These are phyloP conservation scores for Picathartes gymnocephalus DNA, from an alignment of 2,113 vertebrate species.

Conservation along the genomic window DNA sequence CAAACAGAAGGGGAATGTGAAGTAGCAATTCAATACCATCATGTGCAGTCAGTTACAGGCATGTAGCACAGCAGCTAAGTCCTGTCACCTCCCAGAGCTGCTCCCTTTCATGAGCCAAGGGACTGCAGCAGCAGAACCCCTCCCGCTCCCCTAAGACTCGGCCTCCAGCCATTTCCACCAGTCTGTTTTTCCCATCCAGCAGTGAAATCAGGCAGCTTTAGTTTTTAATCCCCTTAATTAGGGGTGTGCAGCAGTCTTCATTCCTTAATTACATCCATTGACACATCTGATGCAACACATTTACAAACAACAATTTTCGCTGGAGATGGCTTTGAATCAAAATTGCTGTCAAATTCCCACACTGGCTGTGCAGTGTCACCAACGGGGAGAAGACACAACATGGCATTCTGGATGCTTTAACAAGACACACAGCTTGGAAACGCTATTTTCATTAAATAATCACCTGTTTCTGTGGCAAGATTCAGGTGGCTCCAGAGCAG, in stretches of 20 bases:
- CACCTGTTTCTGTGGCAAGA: neutral
- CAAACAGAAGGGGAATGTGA: neutral
- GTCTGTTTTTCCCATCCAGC: neutral
- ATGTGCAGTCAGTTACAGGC: neutral
- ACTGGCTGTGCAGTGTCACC: neutral
- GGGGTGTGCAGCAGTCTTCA: constrained; percentile 16
- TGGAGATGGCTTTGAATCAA: constrained; percentile 11
- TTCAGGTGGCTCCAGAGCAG: neutral
- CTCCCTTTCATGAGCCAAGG: rapidly evolving
- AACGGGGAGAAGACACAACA: neutral
- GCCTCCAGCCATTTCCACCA: neutral
- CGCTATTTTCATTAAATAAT: neutral
- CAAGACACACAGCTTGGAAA: neutral
- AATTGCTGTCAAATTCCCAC: neutral
- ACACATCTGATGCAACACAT: constrained; percentile 38
- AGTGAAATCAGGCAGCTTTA: constrained; percentile 37
- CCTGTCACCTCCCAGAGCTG: neutral
- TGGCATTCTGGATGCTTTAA: neutral
- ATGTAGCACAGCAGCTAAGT: neutral
- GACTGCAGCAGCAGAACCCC: neutral
- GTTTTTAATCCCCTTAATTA: constrained; percentile 51
- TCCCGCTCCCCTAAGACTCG: neutral
- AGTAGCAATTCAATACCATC: neutral
- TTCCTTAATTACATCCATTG: constrained; percentile 57
- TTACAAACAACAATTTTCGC: constrained; percentile 31